phyloP scores from a whole-genome alignment of 2,888 invertebrate genomes.

The Campoletis raptor region DNA sequence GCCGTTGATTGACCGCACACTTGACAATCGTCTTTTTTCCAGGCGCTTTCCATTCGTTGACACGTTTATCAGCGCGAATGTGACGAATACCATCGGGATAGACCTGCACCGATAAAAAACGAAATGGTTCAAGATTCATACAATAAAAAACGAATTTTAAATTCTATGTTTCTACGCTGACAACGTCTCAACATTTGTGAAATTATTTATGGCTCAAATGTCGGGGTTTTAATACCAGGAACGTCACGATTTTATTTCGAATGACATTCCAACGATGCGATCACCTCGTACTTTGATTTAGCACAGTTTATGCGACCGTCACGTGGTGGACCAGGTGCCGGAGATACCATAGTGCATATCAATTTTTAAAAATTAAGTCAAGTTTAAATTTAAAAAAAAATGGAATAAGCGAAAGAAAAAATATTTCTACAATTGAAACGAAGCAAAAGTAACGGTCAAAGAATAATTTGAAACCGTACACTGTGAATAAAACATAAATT shows the following conservation, averaged over 20 bases:
- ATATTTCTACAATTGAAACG: no score
- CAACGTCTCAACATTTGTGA: neutral
- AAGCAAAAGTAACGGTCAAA: no score
- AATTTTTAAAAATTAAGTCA: neutral
- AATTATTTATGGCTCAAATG: constrained; percentile 63
- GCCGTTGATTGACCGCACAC: constrained; percentile 99
- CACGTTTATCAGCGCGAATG: constrained; percentile 98
- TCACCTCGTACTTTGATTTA: constrained; percentile 76
- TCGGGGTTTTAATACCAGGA: constrained; percentile 81
- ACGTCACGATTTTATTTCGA: constrained; percentile 72
- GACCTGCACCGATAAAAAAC: constrained; percentile 86
- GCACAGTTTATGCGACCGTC: constrained; percentile 82
- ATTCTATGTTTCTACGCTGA: neutral
- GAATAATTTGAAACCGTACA: no score
- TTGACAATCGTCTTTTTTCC: constrained; percentile 98
- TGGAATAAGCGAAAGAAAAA: no score
- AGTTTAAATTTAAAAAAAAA: no score
- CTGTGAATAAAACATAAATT: no score
- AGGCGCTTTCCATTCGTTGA: constrained; percentile 99
- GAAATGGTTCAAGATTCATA: constrained; percentile 27
- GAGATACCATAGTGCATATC: constrained; percentile 84
- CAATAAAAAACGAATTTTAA: neutral
- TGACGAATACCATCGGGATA: constrained; percentile 99
- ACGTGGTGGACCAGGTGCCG: constrained; percentile 82
- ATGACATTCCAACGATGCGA: constrained; percentile 82